Base-by-base conservation (phyloP, 64 coral and sea anemone species). In the Catalaphyllia jardinei region DNA sequence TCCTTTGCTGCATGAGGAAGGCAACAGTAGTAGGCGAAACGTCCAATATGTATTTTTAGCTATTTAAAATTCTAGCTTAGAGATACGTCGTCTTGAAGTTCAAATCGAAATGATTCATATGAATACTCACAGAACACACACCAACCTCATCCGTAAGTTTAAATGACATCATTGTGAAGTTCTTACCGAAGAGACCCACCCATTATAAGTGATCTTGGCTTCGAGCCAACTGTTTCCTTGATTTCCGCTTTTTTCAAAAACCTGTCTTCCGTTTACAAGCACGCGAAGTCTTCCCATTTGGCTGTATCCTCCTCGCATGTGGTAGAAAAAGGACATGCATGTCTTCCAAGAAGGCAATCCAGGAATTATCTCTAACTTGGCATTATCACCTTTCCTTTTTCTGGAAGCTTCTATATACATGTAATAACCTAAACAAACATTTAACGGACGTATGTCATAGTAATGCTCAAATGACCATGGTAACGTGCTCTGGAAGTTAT, bases 401-500 rank as follows among this genome's bases (percentile, higher is more conserved):
- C 91, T 52, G 33, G 94, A 75, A n/a, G 91, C 94, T 75, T 99
- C 97, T 4, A 93, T 67, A 29, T 99, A 99, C 88, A 99, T 78
- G 88, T 93, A 99, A 74, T 93, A 99, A 67, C 97, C 97, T 99
- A 29, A 27, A 69, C 22, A 27, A 27, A 69, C 5, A n/a, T 25
- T 46, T 46, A 46, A 46, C 42, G 42, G 42, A 46, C 22, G 29
- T 10, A 69, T 25, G 29, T 1, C 10, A 65, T 65, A 15, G n/a
- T 65, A 65, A 65, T 46, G 42, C 54, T 57, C 54, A 2, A 57
- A 57, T 57, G 54, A 57, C 54, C 54, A 57, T 9, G 15, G 10
- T 46, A 46, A 46, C 42, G 42, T 46, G 42, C 42, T 46, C 42
- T 5, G 5, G 42, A 8, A 46, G 42, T 46, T 46, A 46, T 46